phyloP scores from a whole-genome alignment of 2,797 vertebrate species.

The Tarsius wallacei region DNA sequence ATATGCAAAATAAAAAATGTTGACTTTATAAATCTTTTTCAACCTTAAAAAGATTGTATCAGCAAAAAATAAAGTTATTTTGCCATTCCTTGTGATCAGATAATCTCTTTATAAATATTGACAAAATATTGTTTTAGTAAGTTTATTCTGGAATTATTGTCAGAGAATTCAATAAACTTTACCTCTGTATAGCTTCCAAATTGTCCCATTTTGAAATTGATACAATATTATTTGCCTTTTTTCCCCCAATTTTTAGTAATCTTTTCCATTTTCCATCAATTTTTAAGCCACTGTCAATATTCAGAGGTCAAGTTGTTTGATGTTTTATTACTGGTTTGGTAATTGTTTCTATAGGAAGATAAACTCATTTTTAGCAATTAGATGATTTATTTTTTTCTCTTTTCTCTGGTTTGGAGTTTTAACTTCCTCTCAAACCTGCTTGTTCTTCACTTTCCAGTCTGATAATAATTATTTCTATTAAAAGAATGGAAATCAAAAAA shows the following conservation, averaged over 20 bases:
- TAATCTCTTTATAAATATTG: not conserved
- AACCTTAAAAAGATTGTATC: no score
- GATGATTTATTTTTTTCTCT: not conserved
- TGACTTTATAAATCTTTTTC: no score
- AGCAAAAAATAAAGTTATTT: no score
- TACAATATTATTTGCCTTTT: not conserved
- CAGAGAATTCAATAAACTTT: not conserved
- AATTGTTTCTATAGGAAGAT: not conserved
- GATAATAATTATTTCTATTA: not conserved
- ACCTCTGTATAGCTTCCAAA: not conserved
- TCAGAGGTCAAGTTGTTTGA: not conserved
- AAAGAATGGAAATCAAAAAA: not conserved
- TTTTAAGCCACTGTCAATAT: not conserved
- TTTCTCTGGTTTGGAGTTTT: not conserved
- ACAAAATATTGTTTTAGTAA: slow-evolving; percentile 1
- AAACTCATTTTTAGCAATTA: not conserved
- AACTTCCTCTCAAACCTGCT: not conserved
- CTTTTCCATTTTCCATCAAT: not conserved
- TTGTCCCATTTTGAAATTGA: not conserved
- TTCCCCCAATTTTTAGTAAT: not conserved
- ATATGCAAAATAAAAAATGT: no score
- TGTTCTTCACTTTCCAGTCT: not conserved
- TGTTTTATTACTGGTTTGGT: not conserved
- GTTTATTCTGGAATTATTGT: not conserved
- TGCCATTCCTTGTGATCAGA: not conserved